phyloP scores from a whole-genome alignment of 2,113 vertebrate genomes.

The Probosciger aterrimus region DNA sequence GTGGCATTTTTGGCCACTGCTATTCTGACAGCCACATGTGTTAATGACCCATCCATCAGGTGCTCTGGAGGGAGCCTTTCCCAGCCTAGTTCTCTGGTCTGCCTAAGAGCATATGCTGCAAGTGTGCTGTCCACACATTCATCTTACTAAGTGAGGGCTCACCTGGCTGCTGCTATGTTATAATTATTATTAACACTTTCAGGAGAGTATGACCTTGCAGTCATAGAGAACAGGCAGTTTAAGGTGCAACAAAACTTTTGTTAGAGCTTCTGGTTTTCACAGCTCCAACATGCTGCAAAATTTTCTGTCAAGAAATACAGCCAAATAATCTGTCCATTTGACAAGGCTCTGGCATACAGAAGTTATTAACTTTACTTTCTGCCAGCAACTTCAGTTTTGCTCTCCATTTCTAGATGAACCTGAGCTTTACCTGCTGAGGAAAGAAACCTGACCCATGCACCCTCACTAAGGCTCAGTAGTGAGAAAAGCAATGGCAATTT shows the following conservation, averaged over 20 bases:
- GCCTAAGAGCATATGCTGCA: not conserved
- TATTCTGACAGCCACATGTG: not conserved
- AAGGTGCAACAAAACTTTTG: not conserved
- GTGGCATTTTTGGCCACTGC: not conserved
- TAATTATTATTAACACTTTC: not conserved
- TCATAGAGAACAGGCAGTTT: not conserved
- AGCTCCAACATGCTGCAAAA: not conserved
- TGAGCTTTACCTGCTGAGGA: not conserved
- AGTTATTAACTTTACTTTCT: not conserved
- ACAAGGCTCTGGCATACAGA: not conserved
- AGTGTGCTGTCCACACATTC: not conserved
- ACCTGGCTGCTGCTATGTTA: not conserved
- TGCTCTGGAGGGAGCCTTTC: not conserved
- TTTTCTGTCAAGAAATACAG: not conserved
- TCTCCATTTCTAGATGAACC: not conserved
- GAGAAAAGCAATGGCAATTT: not conserved
- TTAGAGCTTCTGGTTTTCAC: not conserved
- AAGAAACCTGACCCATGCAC: not conserved
- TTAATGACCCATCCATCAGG: not conserved
- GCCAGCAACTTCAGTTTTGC: not conserved
- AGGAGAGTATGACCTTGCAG: not conserved
- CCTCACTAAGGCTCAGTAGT: rapidly evolving
- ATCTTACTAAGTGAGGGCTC: not conserved
- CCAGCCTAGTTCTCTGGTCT: not conserved
- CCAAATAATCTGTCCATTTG: not conserved